Base-by-base conservation (phyloP, 2,888 invertebrate species). In the Hermaeophaga mercurialis region DNA sequence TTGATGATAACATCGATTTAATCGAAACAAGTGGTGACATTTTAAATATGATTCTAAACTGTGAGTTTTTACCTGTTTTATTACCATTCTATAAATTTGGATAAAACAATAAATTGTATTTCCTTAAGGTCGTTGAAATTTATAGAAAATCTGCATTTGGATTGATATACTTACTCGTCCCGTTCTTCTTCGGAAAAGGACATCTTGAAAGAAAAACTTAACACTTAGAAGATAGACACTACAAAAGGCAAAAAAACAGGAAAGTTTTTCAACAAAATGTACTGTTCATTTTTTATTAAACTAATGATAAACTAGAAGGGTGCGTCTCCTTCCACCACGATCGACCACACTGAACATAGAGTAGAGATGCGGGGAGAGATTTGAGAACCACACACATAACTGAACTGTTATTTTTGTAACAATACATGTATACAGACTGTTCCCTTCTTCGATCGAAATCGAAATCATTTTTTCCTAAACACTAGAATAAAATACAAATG, bases 101-200 rank as follows among this genome's bases (percentile, higher is more conserved):
- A n/a, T n/a, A n/a, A n/a, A n/a, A n/a, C n/a, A n/a, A n/a, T n/a
- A n/a, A n/a, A n/a, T n/a, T n/a, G n/a, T n/a, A n/a, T 22, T 22
- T 22, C 22, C 22, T 22, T 22, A 22, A 26, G 2, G 11, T 31
- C 12, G 3, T 12, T 12, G 3, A 12, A 31, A 31, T 31, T 11
- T 31, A 8, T 11, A 31, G n/a, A 26, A 39, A 26, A 3, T 11
- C 12, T 11, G 31, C 31, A 12, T 31, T 28, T 12, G 12, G 3
- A 11, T 11, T 28, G n/a, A 33, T 24, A 48, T 78, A 87, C 87
- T 87, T 78, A 87, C 87, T 87, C 87, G 71, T 87, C 87, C 59
- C 83, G 79, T 63, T 87, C 84, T 71, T 87, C 87, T 67, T 87
- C 87, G 61, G 84, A 85, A 71, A 86, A 80, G 61, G 69, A 70